Percentiles rank a stretch among this genome's conserved stretches.
Conservation (phyloP, 2,113 vertebrate species). For the Pteropus alecto region DNA sequence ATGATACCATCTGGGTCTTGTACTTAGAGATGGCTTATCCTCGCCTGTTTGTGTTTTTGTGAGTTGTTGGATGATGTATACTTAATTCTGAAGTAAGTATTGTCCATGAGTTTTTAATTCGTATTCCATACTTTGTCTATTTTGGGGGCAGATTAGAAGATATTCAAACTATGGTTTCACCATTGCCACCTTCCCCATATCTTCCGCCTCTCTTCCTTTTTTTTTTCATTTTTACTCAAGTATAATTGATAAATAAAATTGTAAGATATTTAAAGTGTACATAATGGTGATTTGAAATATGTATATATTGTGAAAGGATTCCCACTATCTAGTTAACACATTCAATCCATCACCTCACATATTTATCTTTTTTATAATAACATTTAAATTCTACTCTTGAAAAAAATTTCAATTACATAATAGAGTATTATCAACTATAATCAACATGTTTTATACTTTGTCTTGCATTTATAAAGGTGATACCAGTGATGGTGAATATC, state of each 20-base stretch:
- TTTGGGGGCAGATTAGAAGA: not conserved
- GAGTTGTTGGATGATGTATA: not conserved
- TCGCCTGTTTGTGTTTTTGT: not conserved
- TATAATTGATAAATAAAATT: no score
- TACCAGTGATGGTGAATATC: not conserved
- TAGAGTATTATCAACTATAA: not conserved
- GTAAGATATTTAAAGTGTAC: not conserved
- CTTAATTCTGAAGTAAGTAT: not conserved
- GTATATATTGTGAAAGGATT: not conserved
- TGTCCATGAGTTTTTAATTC: not conserved
- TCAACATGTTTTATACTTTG: not conserved
- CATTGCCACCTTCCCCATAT: not conserved
- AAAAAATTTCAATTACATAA: not conserved
- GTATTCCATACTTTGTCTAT: not conserved
- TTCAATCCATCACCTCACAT: not conserved
- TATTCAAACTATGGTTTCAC: not conserved
- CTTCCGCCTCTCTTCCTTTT: not conserved
- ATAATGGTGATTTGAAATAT: not conserved
- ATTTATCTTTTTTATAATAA: not conserved
- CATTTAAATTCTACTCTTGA: not conserved
- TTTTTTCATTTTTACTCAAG: not conserved
- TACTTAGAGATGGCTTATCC: not conserved
- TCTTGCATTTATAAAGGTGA: not conserved
- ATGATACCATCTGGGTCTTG: not conserved
- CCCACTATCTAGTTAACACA: not conserved